Conservation (phyloP, 2,797 vertebrate species). For the Miichthys miiuy region DNA sequence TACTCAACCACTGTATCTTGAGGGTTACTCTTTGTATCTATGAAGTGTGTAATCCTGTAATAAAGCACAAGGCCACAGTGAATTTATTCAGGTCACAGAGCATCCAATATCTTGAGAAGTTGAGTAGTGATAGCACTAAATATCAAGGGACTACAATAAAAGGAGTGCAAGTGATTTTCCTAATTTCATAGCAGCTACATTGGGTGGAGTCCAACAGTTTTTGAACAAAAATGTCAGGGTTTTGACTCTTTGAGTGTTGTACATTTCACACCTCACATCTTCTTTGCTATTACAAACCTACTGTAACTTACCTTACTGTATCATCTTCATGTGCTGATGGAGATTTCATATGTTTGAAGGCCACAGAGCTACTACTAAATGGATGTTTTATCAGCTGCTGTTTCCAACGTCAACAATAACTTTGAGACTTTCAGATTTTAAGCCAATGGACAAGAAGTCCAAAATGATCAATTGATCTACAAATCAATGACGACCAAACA, state of each 20-base stretch:
- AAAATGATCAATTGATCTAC: background rate
- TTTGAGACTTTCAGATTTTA: background rate
- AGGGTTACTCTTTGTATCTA: constrained; percentile 31
- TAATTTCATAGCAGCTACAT: background rate
- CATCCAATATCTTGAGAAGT: constrained; percentile 22
- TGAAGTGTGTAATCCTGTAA: constrained; percentile 39
- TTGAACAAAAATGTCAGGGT: background rate
- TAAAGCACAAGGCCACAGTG: constrained; percentile 29
- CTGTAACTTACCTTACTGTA: background rate
- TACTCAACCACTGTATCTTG: constrained; percentile 15
- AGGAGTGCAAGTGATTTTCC: background rate
- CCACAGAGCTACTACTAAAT: background rate
- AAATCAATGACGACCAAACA: background rate
- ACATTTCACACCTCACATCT: background rate
- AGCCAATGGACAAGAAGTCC: background rate
- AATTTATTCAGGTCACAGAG: constrained; percentile 35
- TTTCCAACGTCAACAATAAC: background rate
- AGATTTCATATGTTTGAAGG: background rate
- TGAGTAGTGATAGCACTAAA: constrained; percentile 10
- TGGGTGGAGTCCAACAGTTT: background rate
- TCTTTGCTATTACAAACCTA: background rate
- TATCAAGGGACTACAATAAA: constrained; percentile 13
- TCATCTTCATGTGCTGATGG: background rate
- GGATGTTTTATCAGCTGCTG: background rate
- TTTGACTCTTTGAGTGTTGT: background rate